These are phyloP conservation scores for Chloropsis cyanopogon DNA, from an alignment of 2,113 vertebrate genomes.

Conservation along the genomic window DNA sequence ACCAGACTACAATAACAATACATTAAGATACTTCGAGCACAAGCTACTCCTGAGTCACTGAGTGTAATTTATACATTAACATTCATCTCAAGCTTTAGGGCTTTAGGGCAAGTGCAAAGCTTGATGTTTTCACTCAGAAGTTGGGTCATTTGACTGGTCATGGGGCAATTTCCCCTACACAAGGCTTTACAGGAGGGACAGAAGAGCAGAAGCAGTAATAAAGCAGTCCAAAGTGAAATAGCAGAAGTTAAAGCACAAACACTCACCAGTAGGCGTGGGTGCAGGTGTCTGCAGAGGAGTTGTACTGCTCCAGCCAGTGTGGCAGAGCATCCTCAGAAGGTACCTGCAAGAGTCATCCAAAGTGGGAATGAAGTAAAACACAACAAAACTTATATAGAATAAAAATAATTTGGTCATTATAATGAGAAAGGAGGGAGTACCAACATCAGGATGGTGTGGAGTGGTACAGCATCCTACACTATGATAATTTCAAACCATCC, in stretches of 20 bases:
- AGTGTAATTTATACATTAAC: background rate
- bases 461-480: background rate
- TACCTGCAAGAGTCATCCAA: constrained; percentile 73
- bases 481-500: background rate
- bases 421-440: background rate
- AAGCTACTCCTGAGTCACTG: background rate
- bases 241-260: background rate
- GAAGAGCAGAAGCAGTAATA: background rate
- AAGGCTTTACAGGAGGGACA: background rate
- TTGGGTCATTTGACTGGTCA: background rate
- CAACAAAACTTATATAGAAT: background rate
- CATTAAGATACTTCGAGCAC: background rate
- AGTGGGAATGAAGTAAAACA: background rate
- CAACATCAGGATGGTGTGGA: background rate
- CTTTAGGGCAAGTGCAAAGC: background rate
- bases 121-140: background rate
- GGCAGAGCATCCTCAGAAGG: constrained; percentile 91
- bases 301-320: constrained; percentile 94
- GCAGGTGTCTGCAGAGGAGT: constrained; percentile 89
- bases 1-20: background rate
- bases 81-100: background rate
- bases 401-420: background rate
- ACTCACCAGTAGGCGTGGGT: constrained; percentile 95
- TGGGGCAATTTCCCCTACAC: background rate
- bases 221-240: background rate